phyloP scores from a whole-genome alignment of 2,113 vertebrate species.

The Heterotilapia buettikoferi region DNA sequence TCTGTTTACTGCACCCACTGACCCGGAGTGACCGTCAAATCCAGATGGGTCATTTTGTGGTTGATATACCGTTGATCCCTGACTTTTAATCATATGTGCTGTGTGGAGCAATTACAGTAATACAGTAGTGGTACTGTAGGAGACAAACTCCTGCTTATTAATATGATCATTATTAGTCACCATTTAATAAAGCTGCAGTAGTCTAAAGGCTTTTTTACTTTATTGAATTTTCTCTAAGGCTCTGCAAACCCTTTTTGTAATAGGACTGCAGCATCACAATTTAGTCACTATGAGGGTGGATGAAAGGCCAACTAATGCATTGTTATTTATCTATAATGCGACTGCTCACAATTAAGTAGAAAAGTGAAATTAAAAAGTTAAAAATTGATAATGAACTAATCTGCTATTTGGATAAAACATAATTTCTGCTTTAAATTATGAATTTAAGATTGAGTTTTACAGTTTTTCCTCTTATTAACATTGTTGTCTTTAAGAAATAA shows the following conservation, averaged over 20 bases:
- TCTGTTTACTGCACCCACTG: conserved; percentile 5
- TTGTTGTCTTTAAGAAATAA: background rate
- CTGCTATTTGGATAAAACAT: background rate
- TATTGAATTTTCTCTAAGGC: background rate
- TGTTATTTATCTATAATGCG: background rate
- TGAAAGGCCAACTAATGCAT: background rate
- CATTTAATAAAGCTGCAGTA: background rate
- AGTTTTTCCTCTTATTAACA: background rate
- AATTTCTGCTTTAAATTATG: background rate
- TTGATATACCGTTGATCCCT: background rate
- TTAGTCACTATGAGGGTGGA: background rate
- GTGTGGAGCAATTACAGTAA: conserved; percentile 4
- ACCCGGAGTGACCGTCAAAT: background rate
- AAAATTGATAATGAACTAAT: background rate
- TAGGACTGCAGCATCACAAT: background rate
- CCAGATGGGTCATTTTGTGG: conserved; percentile 3
- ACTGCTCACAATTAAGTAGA: background rate
- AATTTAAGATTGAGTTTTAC: background rate
- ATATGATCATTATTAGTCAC: background rate
- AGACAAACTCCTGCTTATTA: background rate
- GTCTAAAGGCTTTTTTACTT: background rate
- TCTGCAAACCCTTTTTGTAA: background rate
- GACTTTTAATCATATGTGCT: background rate
- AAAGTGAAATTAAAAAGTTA: background rate
- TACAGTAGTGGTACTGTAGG: background rate